Base-by-base conservation (phyloP, 1,140 invertebrate species). In the Drosophila triauraria region DNA sequence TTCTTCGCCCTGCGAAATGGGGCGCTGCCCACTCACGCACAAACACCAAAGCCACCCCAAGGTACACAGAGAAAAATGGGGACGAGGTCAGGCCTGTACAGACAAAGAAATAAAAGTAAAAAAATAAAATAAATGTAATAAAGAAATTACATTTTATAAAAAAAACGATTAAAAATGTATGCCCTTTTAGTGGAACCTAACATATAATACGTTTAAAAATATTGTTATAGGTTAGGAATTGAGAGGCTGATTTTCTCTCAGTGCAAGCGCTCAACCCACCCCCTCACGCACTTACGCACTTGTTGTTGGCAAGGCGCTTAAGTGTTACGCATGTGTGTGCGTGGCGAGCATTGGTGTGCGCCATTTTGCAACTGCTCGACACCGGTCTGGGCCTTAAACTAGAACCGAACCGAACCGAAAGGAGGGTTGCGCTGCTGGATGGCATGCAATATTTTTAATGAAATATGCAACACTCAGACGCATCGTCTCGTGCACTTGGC, bases 391-490 rank as follows among this genome's bases (percentile, higher is more conserved):
- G 43, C 42, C 56, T 47, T 67, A 47, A 59, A 53, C 71, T 42
- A 25, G 47, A 65, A 32, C 35, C n/a, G 15, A 40, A 54, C 35
- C n/a, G 15, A 40, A 54, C 27, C 32, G 35, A 53, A 57, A 32
- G 27, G 70, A 59, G 62, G 77, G 60, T 58, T 72, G 78, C 61
- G 62, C 47, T 63, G 63, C 43, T 48, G 67, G 57, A 57, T 67
- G 71, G 44, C 56, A 76, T 76, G 85, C 85, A 90, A 90, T 88
- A 84, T 78, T 88, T 88, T 88, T 88, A 84, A 88, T 88, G 81
- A 88, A 88, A 88, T 90, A 88, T 85, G 85, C 70, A 88, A 78
- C 54, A 78, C 58, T 62, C 74, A 78, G 57, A 77, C 57, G 27
- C 74, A 75, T 25, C 46, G 5, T 17, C 44, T 42, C n/a, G 15